Conservation (phyloP, 92 coral and sea anemone genomes). For the Diadumene lineata region DNA sequence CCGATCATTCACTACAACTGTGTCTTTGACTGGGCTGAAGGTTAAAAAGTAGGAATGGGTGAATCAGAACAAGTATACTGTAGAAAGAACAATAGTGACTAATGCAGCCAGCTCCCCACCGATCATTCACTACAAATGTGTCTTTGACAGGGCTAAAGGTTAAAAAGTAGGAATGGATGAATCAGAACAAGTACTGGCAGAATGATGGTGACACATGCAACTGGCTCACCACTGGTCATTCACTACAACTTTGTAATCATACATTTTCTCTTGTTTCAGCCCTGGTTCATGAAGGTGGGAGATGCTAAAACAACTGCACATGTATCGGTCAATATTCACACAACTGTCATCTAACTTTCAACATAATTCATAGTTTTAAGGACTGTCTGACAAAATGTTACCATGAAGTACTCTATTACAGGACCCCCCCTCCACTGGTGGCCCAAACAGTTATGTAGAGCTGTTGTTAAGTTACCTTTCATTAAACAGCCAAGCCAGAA, state of each 20-base stretch:
- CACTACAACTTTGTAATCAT: slow-evolving; percentile 68
- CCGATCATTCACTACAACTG: slow-evolving; percentile 78
- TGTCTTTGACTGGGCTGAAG: slow-evolving; percentile 73
- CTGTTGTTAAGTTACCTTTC: slow-evolving; percentile 71
- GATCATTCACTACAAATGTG: slow-evolving; percentile 76
- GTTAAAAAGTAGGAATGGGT: neutral
- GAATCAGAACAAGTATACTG: slow-evolving; percentile 10
- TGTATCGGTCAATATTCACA: no score
- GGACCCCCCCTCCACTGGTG: no score
- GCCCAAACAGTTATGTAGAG: no score
- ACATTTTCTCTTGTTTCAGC: no score
- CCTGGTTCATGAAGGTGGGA: no score
- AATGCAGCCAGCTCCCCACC: slow-evolving; percentile 71
- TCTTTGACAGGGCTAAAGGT: slow-evolving; percentile 69
- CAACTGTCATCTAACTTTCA: no score
- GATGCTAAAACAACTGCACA: no score
- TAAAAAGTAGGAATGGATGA: neutral
- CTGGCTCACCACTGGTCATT: slow-evolving; percentile 85
- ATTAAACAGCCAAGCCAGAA: slow-evolving; percentile 77
- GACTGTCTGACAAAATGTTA: no score
- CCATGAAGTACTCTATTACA: no score
- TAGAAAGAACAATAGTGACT: slow-evolving; percentile 68
- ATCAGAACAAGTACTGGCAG: slow-evolving; percentile 22
- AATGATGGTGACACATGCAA: slow-evolving; percentile 66
- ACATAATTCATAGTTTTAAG: no score